Evolutionary conservation across 2,113 vertebrate species (phyloP).

Genomic region (Tetrax tetrax): DNA sequence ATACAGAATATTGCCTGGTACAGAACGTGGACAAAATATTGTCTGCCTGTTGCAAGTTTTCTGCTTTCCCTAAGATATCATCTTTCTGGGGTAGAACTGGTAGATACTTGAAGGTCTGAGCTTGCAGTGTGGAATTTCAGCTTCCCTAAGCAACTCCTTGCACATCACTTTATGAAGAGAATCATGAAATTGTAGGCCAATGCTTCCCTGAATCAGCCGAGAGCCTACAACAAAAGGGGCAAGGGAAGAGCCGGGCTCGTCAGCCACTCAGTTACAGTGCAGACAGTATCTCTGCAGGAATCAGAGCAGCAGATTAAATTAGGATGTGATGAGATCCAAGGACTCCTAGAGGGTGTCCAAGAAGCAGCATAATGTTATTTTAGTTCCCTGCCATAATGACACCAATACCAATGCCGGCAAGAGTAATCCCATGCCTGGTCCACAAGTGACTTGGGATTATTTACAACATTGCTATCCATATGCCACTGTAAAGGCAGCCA

Average conservation of each 20-base stretch:
- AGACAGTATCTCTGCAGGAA: not conserved
- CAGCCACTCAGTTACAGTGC: not conserved
- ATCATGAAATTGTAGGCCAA: not conserved
- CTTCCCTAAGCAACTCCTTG: not conserved
- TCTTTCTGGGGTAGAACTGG: not conserved
- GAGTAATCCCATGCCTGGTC: not conserved
- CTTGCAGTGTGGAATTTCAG: not conserved
- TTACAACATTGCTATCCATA: not conserved
- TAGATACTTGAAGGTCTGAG: not conserved
- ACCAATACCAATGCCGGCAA: not conserved
- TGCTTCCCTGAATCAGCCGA: not conserved
- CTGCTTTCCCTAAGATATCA: not conserved
- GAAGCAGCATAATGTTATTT: not conserved
- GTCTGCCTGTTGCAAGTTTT: not conserved
- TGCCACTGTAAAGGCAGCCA: not conserved
- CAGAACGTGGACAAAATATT: not conserved
- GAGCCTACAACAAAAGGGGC: not conserved
- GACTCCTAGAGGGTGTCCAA: not conserved
- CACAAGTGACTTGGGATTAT: not conserved
- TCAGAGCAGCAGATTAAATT: not conserved
- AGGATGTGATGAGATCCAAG: not conserved
- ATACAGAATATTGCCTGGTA: not conserved
- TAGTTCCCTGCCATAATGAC: not conserved
- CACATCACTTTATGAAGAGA: not conserved
- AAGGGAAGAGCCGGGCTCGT: not conserved